Conservation (phyloP, 1,140 invertebrate species). For the Centruroides sculpturatus region DNA sequence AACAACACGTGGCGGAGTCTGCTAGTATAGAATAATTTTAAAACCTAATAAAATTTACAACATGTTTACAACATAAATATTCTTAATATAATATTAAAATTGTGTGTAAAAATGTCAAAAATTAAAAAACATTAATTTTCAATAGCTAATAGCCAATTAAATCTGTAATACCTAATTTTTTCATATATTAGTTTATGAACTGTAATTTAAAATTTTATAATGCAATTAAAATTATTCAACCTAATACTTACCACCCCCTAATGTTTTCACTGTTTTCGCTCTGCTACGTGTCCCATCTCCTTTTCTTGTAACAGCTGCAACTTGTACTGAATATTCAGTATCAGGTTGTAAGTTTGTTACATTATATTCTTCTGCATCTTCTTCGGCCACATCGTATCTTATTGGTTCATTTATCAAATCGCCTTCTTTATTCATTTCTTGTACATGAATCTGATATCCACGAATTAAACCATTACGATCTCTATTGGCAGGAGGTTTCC, state of each 20-base stretch:
- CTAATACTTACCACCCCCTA: conserved; percentile 49
- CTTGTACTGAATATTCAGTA: conserved; percentile 64
- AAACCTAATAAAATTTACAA: no score
- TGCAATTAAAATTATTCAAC: no score
- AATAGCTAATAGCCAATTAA: no score
- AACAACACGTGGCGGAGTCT: no score
- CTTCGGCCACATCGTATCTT: conserved; percentile 60
- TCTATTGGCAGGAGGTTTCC: conserved; percentile 75
- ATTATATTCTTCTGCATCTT: conserved; percentile 58
- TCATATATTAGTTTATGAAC: no score
- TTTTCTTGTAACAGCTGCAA: conserved; percentile 83
- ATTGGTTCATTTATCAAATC: conserved; percentile 22
- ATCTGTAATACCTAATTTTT: no score
- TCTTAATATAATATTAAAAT: no score
- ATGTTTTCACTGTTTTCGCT: conserved; percentile 67
- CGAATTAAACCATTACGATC: conserved; percentile 92
- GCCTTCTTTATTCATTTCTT: conserved; percentile 65
- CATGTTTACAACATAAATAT: no score
- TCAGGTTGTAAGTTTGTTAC: conserved; percentile 80
- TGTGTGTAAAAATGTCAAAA: no score
- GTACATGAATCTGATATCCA: conserved; percentile 89
- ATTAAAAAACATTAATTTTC: no score
- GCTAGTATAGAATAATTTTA: no score
- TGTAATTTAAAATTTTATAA: no score
- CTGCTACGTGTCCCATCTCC: conserved; percentile 80